phyloP scores from a whole-genome alignment of 2,113 vertebrate genomes.

The Sphaerodactylus townsendi region DNA sequence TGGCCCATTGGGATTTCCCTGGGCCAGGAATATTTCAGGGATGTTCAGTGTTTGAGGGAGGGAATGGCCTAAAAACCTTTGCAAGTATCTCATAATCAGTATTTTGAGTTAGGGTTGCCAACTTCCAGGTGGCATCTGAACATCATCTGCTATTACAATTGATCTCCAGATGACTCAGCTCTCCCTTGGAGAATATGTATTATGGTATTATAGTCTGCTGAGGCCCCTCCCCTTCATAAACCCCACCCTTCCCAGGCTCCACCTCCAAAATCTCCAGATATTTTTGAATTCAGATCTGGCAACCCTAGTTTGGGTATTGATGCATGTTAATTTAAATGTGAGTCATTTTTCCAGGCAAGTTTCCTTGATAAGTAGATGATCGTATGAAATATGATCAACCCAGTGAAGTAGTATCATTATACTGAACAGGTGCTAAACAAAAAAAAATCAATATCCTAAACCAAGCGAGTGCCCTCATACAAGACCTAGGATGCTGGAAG shows the following conservation, averaged over 20 bases:
- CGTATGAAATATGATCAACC: not conserved
- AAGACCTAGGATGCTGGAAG: slow-evolving; percentile 10
- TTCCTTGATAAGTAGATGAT: slow-evolving; percentile 4
- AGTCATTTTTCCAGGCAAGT: slow-evolving; percentile 5
- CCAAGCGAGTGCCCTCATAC: not conserved
- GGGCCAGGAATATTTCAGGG: not conserved
- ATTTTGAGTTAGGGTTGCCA: too few relatives aligned
- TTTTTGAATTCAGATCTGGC: too few relatives aligned
- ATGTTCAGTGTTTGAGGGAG: not conserved
- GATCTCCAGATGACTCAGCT: too few relatives aligned
- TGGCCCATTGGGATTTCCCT: too few relatives aligned
- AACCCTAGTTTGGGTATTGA: not conserved
- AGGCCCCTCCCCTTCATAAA: too few relatives aligned
- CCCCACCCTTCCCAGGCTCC: too few relatives aligned
- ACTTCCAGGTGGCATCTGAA: too few relatives aligned
- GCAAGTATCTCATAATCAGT: not conserved
- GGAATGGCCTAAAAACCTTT: not conserved
- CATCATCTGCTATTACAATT: too few relatives aligned
- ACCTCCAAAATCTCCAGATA: too few relatives aligned
- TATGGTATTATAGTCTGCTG: too few relatives aligned
- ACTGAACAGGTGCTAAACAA: slow-evolving; percentile 25
- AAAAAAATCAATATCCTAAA: not conserved
- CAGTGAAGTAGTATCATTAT: not conserved
- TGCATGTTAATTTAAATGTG: not conserved
- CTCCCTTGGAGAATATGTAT: too few relatives aligned